A percentile compares a stretch with the other conserved stretches of the same genome.
Evolutionary conservation across 2,797 vertebrate genomes (phyloP).

Genomic region (Staurois parvus): DNA sequence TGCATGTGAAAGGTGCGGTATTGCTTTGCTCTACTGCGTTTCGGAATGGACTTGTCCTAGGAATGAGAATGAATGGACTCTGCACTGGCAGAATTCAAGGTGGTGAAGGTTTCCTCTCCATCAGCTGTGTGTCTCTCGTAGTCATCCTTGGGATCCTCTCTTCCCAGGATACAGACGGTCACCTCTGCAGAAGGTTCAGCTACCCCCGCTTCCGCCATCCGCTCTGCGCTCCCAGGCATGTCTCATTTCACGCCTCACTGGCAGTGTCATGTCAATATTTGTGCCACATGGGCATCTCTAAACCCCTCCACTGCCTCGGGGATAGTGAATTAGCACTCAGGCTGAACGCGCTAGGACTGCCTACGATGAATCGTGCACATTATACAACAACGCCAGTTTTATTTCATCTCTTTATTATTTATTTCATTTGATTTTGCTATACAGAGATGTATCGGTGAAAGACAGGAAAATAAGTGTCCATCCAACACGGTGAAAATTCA

Average conservation of each 20-base stretch:
- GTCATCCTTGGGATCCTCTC: neutral
- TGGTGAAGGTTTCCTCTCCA: too few relatives aligned
- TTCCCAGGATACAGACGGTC: constrained; percentile 3
- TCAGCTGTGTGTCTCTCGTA: neutral
- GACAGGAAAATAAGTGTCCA: neutral
- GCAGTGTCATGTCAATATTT: constrained; percentile 53
- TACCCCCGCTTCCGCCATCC: neutral
- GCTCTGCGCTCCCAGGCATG: constrained; percentile 4
- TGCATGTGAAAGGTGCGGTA: too few relatives aligned
- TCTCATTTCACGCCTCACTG: constrained; percentile 40
- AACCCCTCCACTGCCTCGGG: constrained; percentile 31
- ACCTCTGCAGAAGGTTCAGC: constrained; percentile 6
- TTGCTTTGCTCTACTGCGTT: too few relatives aligned
- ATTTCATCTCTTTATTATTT: neutral
- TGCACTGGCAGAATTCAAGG: too few relatives aligned
- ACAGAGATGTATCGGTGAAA: neutral
- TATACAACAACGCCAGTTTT: neutral
- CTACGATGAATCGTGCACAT: constrained; percentile 4
- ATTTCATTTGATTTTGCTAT: neutral
- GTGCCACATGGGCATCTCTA: constrained; percentile 40
- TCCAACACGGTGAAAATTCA: too few relatives aligned
- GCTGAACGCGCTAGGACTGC: constrained; percentile 10
- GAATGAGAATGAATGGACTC: too few relatives aligned
- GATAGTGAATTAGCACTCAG: constrained; percentile 26
- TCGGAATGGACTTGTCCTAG: too few relatives aligned